These are phyloP conservation scores for Nasua narica DNA, from an alignment of 2,797 vertebrate genomes.

Conservation along the genomic window DNA sequence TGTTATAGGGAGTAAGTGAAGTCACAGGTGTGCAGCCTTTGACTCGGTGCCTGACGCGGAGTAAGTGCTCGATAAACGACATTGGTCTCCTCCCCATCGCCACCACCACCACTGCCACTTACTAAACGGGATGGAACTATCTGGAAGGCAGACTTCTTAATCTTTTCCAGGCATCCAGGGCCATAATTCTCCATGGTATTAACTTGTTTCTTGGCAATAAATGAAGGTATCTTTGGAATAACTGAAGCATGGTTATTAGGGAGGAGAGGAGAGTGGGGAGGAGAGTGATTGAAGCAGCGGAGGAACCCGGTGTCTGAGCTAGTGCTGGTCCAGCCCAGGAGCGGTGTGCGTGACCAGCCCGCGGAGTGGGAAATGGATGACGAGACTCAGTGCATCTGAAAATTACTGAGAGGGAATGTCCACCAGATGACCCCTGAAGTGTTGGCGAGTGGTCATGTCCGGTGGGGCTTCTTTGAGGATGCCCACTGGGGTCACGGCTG, in stretches of 20 bases:
- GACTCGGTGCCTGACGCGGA: fast-evolving
- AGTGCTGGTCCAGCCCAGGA: no score
- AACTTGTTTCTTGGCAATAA: neutral
- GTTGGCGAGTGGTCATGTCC: no score
- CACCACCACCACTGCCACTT: neutral
- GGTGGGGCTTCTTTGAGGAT: neutral
- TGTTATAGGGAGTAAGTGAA: neutral
- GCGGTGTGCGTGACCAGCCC: neutral
- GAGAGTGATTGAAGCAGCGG: neutral
- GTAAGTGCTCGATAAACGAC: neutral
- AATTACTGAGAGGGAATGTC: neutral
- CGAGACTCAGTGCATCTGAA: neutral
- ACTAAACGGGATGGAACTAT: neutral
- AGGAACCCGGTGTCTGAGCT: fast-evolving
- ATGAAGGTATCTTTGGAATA: neutral
- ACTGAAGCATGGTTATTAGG: neutral
- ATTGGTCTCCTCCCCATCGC: fast-evolving
- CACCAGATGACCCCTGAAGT: neutral
- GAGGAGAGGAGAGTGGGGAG: neutral
- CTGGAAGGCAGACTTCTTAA: neutral
- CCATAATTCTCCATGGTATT: neutral
- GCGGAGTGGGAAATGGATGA: neutral
- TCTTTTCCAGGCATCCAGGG: neutral
- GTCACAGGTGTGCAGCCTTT: neutral
- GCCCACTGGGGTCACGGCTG: neutral